Evolutionary conservation across 1,140 invertebrate species (phyloP), one percentile per base, ranked within the genome.

Genomic region (Cydia strobilella): DNA sequence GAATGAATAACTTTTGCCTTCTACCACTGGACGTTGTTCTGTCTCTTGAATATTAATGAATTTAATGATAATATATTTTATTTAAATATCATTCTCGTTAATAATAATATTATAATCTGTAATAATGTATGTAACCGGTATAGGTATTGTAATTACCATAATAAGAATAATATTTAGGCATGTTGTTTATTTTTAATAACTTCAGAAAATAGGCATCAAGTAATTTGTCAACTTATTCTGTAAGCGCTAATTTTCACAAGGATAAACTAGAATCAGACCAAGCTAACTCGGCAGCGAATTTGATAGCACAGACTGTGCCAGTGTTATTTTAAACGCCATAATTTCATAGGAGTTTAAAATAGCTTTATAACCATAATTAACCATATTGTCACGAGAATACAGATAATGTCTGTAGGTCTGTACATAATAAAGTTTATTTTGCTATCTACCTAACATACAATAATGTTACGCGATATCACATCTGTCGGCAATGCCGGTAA

Each of bases 1-100:
- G 65, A 69, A 69, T 69, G 65, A 69, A 69, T 69, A 39, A 69
- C 31, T 42, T 65, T 69, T 69, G 65, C 65, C 65, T 35, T 65
- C 62, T 69, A 69, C 65, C 31, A 35, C 35, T 69, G 31, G 65
- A 69, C n/a, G 65, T 66, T 65, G 63, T 69, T 18, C 20, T 66
- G 63, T 69, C 65, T 69, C 35, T 69, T 39, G 31, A 69, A 69
- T 66, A 66, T 66, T 66, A 66, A 66, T 66, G 25, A 66, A 15
- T n/a, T n/a, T n/a, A n/a, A n/a, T n/a, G n/a, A n/a, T n/a, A n/a
- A n/a, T n/a, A n/a, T n/a, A n/a, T n/a, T n/a, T n/a, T n/a, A 66
- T 66, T 66, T 66, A 66, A 66, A 66, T 66, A 4, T 45, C 13
- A 45, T 42, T 2, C 13, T 42, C n/a, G n/a, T n/a, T n/a, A n/a